Conservation (phyloP, 2,797 vertebrate species). For the Sitta carolinensis region DNA sequence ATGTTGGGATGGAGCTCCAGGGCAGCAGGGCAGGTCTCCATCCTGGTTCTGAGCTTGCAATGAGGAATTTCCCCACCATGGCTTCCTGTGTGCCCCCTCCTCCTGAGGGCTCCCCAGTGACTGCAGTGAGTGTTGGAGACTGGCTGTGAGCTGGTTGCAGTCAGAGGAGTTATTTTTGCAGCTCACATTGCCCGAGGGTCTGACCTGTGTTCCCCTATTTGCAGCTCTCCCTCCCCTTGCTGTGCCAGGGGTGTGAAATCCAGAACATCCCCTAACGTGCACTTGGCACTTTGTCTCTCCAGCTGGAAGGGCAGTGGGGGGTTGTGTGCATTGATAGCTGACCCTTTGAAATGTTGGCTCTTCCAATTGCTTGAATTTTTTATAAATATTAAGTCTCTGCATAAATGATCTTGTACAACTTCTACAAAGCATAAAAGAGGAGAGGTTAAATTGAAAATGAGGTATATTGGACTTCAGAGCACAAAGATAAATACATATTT, state of each 20-base stretch:
- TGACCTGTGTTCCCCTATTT: background rate
- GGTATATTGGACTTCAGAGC: constrained; percentile 23
- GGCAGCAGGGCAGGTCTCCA: background rate
- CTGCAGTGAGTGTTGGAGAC: background rate
- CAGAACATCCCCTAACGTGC: rapidly evolving
- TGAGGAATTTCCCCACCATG: rapidly evolving
- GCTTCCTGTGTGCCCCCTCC: background rate
- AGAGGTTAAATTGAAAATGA: constrained; percentile 45
- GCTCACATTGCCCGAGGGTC: background rate
- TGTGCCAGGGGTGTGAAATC: background rate
- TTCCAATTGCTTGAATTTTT: background rate
- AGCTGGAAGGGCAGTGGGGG: background rate
- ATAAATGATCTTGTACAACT: constrained; percentile 8
- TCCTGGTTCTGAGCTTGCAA: rapidly evolving
- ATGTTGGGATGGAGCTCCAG: rapidly evolving
- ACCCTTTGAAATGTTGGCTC: background rate
- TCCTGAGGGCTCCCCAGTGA: background rate
- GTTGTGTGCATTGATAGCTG: background rate
- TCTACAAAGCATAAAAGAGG: background rate
- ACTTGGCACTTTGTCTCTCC: background rate
- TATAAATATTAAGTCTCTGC: background rate
- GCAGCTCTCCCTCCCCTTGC: background rate
- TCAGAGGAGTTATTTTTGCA: background rate
- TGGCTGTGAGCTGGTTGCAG: background rate
- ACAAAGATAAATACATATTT: constrained; percentile 32